phyloP scores from a whole-genome alignment of 2,113 vertebrate species.

The Merops nubicus region DNA sequence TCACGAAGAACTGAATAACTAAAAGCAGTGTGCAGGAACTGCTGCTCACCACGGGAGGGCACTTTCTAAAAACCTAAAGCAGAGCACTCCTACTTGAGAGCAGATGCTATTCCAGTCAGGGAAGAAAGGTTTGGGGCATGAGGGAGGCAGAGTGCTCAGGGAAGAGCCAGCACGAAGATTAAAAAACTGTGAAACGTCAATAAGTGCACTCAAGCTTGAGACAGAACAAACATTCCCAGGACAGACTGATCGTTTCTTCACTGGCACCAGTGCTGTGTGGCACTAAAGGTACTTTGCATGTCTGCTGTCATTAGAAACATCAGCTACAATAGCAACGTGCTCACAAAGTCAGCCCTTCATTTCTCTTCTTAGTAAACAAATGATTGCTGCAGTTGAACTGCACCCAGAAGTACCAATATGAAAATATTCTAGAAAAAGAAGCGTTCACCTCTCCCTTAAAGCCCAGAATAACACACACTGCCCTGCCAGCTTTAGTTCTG shows the following conservation, averaged over 20 bases:
- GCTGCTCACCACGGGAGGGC: slow-evolving; percentile 71
- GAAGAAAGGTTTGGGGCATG: neutral
- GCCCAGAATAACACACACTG: neutral
- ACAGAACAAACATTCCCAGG: neutral
- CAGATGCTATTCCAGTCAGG: neutral
- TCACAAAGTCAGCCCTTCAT: neutral
- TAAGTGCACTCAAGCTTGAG: neutral
- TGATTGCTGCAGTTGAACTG: neutral
- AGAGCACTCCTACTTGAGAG: neutral
- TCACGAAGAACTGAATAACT: neutral
- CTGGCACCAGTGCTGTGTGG: neutral
- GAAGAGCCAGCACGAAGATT: neutral
- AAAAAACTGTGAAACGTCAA: neutral
- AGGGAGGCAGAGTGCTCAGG: neutral
- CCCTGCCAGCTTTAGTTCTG: neutral
- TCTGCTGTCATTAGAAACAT: neutral
- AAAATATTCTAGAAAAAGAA: neutral
- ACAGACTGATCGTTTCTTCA: neutral
- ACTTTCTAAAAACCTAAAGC: slow-evolving; percentile 32
- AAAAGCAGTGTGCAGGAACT: neutral
- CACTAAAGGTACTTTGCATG: neutral
- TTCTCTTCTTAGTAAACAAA: neutral
- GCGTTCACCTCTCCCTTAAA: neutral
- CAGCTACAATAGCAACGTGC: neutral
- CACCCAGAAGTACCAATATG: neutral